Base-by-base conservation (phyloP, 2,113 vertebrate species). In the Neogobius melanostomus region DNA sequence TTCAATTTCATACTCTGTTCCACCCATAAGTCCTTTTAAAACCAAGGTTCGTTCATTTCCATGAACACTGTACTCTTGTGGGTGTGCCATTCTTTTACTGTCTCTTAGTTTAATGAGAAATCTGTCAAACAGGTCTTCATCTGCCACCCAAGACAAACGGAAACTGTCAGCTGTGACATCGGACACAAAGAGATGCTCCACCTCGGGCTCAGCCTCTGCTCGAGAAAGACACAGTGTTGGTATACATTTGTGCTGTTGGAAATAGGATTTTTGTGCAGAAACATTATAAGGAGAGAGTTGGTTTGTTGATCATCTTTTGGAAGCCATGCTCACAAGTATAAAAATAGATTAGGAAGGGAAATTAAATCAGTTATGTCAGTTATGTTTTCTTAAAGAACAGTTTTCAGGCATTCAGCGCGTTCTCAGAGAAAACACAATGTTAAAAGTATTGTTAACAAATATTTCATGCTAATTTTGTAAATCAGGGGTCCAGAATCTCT, bases 41-140 rank as follows among this genome's bases (percentile, higher is more conserved):
- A 96, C 93, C 79, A 90, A 94, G 84, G 95, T 96, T 54, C 95
- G 93, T 57, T 97, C 93, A 0, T 85, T 74, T 1, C 95, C 93
- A 45, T 87, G 85, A 9, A 95, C 85, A 71, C 74, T 93, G 72
- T 93, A 85, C 83, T 96, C 95, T 77, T 91, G 89, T 4, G 95
- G 95, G 50, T 95, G 93, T 65, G 91, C 91, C 50, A 93, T 91
- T 79, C 91, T 94, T 89, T 94, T 95, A 84, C 90, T 86, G 85
- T 98, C 97, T 89, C 95, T 95, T 88, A 99, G 92, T 94, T 94
- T 98, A 91, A 99, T 94, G 82, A 96, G 91, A 91, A 97, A 98
- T 84, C 92, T 93, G 90, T 98, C 95, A 88, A 98, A 99, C 87
- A 93, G 79, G 72, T 93, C 95, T 0, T 97, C 95, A 17, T 96